Conservation (phyloP, 2,113 vertebrate species). For the Corydoras sp. region DNA sequence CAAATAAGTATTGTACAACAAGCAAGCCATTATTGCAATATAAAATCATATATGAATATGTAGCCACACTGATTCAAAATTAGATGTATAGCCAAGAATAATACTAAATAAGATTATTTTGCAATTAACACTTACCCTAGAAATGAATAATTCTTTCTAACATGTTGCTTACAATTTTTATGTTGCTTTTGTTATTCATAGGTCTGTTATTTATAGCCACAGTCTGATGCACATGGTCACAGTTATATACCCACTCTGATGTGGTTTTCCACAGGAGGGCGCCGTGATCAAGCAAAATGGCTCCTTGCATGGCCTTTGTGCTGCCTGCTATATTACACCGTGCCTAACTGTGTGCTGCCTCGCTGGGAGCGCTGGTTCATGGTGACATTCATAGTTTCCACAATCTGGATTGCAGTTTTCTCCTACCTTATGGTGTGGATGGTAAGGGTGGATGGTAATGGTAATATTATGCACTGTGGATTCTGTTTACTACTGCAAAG, state of each 20-base stretch:
- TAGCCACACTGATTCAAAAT: too few relatives aligned
- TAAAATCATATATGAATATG: too few relatives aligned
- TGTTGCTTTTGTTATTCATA: background rate
- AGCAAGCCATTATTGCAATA: too few relatives aligned
- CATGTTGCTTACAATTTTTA: too few relatives aligned
- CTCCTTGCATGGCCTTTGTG: slow-evolving; percentile 67
- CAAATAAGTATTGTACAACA: too few relatives aligned
- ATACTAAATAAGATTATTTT: too few relatives aligned
- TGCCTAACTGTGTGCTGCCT: slow-evolving; percentile 64
- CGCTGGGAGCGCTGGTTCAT: slow-evolving; percentile 72
- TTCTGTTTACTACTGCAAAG: background rate
- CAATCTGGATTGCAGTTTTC: slow-evolving; percentile 73
- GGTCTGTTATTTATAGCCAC: background rate
- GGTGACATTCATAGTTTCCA: slow-evolving; percentile 67
- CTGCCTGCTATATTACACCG: slow-evolving; percentile 62
- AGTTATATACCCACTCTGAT: background rate
- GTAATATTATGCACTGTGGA: background rate
- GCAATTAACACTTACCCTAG: too few relatives aligned
- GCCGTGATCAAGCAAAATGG: slow-evolving; percentile 59
- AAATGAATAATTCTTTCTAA: too few relatives aligned
- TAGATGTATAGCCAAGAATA: too few relatives aligned
- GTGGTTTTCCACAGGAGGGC: slow-evolving; percentile 49
- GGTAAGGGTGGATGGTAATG: slow-evolving; percentile 52
- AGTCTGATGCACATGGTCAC: too few relatives aligned
- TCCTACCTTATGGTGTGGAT: slow-evolving; percentile 83